These are phyloP conservation scores for Drosophila stalkeri DNA, from an alignment of 2,888 invertebrate genomes.

Conservation along the genomic window DNA sequence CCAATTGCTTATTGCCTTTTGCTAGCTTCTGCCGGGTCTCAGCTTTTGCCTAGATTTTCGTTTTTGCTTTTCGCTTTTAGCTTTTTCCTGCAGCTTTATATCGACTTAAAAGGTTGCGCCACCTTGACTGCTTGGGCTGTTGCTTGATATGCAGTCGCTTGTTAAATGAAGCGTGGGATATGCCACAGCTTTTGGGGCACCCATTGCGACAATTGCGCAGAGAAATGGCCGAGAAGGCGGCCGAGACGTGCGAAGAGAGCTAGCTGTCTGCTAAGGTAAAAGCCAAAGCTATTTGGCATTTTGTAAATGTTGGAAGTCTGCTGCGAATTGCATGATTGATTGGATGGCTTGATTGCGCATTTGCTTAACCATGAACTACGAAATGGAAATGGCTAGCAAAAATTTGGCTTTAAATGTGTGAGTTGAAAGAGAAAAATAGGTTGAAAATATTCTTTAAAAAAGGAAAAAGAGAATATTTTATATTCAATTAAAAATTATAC, in stretches of 20 bases:
- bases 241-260: no score
- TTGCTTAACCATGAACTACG: conserved; percentile 17
- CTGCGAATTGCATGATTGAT: conserved; percentile 64
- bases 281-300: conserved; percentile 47
- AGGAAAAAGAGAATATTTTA: neutral
- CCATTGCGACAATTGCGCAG: conserved; percentile 39
- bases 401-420: neutral
- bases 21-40: neutral
- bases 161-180: conserved; percentile 67
- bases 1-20: conserved; percentile 65
- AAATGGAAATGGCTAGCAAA: conserved; percentile 6
- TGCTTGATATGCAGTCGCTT: conserved; percentile 9
- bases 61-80: neutral
- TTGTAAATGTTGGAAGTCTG: conserved; percentile 49
- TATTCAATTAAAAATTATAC: neutral
- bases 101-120: conserved; percentile 48
- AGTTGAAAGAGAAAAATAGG: neutral
- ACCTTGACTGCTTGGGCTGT: conserved; percentile 31
- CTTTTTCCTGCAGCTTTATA: conserved; percentile 24
- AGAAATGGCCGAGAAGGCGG: neutral
- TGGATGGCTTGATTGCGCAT: conserved; percentile 43
- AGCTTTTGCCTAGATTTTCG: conserved; percentile 3
- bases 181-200: conserved; percentile 33
- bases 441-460: neutral
- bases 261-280: conserved; percentile 9